Evolutionary conservation across 2,113 vertebrate genomes (phyloP).

Genomic region (Chitala chitala): DNA sequence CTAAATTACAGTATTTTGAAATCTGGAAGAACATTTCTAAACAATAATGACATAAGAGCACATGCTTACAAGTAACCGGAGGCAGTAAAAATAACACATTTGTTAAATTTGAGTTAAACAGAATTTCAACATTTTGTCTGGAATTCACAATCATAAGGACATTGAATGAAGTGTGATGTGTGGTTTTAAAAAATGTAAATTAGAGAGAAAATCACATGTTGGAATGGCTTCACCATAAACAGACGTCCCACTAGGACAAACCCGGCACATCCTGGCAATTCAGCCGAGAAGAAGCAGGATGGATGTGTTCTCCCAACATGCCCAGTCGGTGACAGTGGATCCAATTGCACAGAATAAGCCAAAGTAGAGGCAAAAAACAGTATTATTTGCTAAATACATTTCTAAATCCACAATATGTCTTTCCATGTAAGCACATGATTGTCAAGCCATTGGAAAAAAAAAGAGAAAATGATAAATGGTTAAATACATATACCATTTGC

Average conservation of each 20-base stretch:
- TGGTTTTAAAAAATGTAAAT: not conserved
- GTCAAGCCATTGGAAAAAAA: conserved; percentile 4
- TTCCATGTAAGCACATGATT: not conserved
- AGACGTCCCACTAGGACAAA: conserved; percentile 18
- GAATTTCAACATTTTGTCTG: no score
- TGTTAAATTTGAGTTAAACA: no score
- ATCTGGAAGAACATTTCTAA: no score
- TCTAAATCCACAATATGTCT: conserved; percentile 9
- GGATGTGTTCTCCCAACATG: conserved; percentile 1
- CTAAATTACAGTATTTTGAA: no score
- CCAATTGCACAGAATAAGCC: conserved; percentile 12
- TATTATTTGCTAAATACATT: not conserved
- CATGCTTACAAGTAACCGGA: not conserved
- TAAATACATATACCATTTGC: not conserved
- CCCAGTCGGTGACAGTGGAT: conserved; percentile 6
- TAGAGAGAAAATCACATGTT: not conserved
- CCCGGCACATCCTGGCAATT: conserved; percentile 13
- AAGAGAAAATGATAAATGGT: conserved; percentile 1
- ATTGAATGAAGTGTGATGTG: no score
- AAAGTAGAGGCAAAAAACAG: conserved; percentile 9
- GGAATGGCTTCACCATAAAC: conserved; percentile 16
- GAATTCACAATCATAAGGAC: no score
- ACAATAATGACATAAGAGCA: no score
- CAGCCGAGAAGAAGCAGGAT: conserved; percentile 16
- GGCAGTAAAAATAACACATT: conserved; percentile 7